These are phyloP conservation scores for Glyphotaelius pellucidus DNA, from an alignment of 2,888 invertebrate genomes.

Conservation along the genomic window DNA sequence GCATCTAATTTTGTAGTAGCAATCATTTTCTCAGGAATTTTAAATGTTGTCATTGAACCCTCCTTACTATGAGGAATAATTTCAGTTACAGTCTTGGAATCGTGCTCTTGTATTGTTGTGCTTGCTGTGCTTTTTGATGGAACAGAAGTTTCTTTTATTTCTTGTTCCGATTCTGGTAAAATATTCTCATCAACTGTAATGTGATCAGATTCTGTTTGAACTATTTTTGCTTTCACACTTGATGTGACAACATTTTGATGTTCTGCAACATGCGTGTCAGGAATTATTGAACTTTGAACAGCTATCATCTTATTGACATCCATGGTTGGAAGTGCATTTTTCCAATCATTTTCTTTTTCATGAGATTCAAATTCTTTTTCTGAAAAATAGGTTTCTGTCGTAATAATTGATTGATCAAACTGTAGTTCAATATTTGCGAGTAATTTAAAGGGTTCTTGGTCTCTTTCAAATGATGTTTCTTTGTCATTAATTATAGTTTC, in stretches of 20 bases:
- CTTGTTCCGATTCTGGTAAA: conserved; percentile 68
- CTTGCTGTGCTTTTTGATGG: conserved; percentile 54
- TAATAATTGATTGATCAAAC: conserved; percentile 70
- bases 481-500: conserved; percentile 76
- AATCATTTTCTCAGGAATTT: conserved; percentile 48
- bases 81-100: conserved; percentile 61
- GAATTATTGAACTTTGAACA: conserved; percentile 68
- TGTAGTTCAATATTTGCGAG: conserved; percentile 69
- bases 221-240: conserved; percentile 56
- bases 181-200: conserved; percentile 53
- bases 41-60: conserved; percentile 44
- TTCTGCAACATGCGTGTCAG: conserved; percentile 67
- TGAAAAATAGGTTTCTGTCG: conserved; percentile 70
- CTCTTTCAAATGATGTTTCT: conserved; percentile 68
- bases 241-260: conserved; percentile 26
- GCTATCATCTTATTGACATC: conserved; percentile 69
- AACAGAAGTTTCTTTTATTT: conserved; percentile 67
- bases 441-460: conserved; percentile 66
- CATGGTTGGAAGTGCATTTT: conserved; percentile 62
- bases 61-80: conserved; percentile 65
- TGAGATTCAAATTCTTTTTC: conserved; percentile 68
- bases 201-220: conserved; percentile 51
- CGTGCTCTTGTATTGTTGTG: conserved; percentile 52
- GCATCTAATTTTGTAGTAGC: conserved; percentile 50
- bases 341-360: conserved; percentile 63